Evolutionary conservation across 2,113 vertebrate species (phyloP).

Genomic region (Tetrax tetrax): DNA sequence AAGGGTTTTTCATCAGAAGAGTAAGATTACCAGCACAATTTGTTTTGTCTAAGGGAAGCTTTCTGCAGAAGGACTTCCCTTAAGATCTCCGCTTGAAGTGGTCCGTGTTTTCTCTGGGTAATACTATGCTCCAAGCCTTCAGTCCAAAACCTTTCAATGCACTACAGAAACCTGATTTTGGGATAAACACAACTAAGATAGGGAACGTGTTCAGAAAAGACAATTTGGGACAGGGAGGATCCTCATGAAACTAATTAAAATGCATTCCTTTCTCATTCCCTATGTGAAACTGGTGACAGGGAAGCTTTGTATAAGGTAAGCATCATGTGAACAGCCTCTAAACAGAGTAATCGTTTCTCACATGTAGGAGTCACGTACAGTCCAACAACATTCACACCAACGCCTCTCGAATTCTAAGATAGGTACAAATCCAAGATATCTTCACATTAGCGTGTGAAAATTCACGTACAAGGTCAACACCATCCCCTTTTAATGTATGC

Average conservation of each 20-base stretch:
- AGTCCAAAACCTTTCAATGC: not conserved
- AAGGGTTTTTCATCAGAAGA: not conserved
- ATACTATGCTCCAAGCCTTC: not conserved
- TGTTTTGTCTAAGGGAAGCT: not conserved
- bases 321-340: not conserved
- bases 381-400: not conserved
- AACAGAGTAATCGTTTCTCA: not conserved
- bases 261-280: not conserved
- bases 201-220: rapidly evolving
- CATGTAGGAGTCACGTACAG: rapidly evolving
- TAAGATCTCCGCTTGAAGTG: not conserved
- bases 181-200: not conserved
- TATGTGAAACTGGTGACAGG: not conserved
- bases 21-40: not conserved
- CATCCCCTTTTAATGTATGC: not conserved
- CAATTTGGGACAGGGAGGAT: not conserved
- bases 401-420: not conserved
- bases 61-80: not conserved
- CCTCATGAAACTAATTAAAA: not conserved
- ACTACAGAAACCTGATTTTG: not conserved
- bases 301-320: rapidly evolving
- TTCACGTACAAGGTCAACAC: not conserved
- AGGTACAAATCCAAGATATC: not conserved
- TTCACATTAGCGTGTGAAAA: not conserved
- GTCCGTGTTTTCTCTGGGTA: not conserved